These are phyloP conservation scores for Etheostoma spectabile DNA, from an alignment of 2,113 vertebrate species.

Conservation along the genomic window DNA sequence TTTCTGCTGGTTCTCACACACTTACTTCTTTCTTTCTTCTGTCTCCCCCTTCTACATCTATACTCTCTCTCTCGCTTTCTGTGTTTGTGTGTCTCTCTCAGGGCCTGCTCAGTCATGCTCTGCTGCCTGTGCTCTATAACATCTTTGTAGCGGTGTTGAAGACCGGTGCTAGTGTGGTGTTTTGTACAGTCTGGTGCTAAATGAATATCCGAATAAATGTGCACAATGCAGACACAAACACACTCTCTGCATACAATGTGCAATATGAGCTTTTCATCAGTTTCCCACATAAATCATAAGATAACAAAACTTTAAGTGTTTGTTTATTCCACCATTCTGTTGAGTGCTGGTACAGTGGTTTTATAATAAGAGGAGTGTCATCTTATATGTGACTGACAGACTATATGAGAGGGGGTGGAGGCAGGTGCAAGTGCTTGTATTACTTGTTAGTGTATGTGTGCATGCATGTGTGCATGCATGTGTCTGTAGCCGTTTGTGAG, in stretches of 20 bases:
- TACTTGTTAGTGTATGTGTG: slow-evolving; percentile 48
- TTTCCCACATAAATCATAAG: not conserved
- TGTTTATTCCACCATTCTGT: slow-evolving; percentile 17
- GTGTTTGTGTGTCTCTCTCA: slow-evolving; percentile 38
- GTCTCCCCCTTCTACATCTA: slow-evolving; percentile 24
- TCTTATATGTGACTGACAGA: slow-evolving; percentile 44
- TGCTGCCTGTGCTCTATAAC: slow-evolving; percentile 71
- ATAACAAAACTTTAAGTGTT: not conserved
- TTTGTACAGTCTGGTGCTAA: slow-evolving; percentile 43
- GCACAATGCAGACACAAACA: slow-evolving; percentile 19
- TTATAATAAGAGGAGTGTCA: slow-evolving; percentile 9
- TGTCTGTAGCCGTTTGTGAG: slow-evolving; percentile 4
- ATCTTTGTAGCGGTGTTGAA: slow-evolving; percentile 72
- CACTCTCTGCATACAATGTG: not conserved
- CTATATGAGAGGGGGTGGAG: slow-evolving; percentile 21
- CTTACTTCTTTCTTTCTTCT: slow-evolving; percentile 43
- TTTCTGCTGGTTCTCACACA: slow-evolving; percentile 61
- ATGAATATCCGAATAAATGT: slow-evolving; percentile 57
- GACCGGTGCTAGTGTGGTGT: slow-evolving; percentile 41
- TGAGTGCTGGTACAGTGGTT: not conserved
- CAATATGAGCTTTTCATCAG: not conserved
- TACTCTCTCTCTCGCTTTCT: slow-evolving; percentile 13
- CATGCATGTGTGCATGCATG: slow-evolving; percentile 6
- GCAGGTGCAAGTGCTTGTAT: slow-evolving; percentile 69
- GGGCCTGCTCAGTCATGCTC: slow-evolving; percentile 75